Evolutionary conservation across 2,888 invertebrate species (phyloP), one percentile per base, ranked within the genome.

Genomic region (Alloscopus bannaensis): DNA sequence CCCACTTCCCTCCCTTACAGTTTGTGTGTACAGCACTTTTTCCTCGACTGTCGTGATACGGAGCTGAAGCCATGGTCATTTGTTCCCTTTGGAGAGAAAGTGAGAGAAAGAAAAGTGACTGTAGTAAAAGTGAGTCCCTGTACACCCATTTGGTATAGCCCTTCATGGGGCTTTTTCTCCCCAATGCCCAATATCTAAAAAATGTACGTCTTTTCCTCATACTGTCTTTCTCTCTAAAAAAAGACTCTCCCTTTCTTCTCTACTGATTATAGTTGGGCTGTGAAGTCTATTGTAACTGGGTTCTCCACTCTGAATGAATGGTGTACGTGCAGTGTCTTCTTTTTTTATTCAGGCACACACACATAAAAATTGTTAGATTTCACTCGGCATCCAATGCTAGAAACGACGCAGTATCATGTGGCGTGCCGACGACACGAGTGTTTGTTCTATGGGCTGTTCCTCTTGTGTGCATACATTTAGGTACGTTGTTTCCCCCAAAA

Each of bases 101-200:
- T 66, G 71, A 55, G 72, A 71, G 78, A 65, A 78, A 68, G 73
- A 65, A 73, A 68, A 76, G 75, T 68, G 68, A 76, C 62, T 72
- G 69, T 72, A 78, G 83, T 77, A 81, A 82, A 80, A 83, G 81
- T 78, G 77, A 81, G 81, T 83, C 84, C 83, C 84, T 73, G 72
- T 52, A 76, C 82, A 68, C 80, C 82, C 84, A 84, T 85, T 84
- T 81, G 82, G 78, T 84, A 80, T 80, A 75, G 83, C 79, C 83
- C 80, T 81, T 77, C 81, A 76, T 80, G 70, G 73, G 28, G 68
- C 73, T 68, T 73, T 69, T n/a, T n/a, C 68, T 84, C 84, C 84
- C 84, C 59, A 81, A 83, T 81, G 84, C 83, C 84, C 84, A 85
- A 85, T 85, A 81, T 82, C 77, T 73, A 77, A 82, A 82, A 82